A percentile compares a stretch with the other conserved stretches of the same genome.
phyloP scores from a whole-genome alignment of 2,888 invertebrate genomes.

The Tiliacea aurago region DNA sequence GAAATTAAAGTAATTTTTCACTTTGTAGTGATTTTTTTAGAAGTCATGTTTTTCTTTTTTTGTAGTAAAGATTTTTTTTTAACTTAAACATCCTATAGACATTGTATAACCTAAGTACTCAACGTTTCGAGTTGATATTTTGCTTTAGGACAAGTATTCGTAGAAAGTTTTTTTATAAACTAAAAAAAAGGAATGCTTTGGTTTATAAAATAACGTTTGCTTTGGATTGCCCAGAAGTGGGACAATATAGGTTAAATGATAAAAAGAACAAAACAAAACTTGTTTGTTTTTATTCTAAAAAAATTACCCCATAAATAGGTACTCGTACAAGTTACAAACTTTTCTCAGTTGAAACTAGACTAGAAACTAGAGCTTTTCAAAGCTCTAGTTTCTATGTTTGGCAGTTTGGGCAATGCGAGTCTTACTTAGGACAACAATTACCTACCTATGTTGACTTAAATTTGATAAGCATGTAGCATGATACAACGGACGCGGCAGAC shows the following conservation, averaged over 20 bases:
- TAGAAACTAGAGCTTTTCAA: no score
- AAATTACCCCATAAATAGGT: background rate
- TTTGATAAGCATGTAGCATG: slow-evolving; percentile 7
- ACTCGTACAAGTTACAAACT: background rate
- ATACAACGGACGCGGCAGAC: slow-evolving; percentile 14
- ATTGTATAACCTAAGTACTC: background rate
- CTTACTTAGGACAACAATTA: no score
- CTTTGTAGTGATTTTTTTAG: no score
- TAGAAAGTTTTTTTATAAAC: background rate
- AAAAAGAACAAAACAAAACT: background rate
- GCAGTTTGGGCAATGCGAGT: background rate
- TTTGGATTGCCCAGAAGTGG: background rate
- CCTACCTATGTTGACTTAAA: background rate
- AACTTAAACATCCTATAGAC: background rate
- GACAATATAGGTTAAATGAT: background rate
- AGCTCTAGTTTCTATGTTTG: background rate
- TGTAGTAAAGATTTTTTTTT: no score
- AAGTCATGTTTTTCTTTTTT: no score
- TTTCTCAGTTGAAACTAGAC: background rate
- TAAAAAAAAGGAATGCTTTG: background rate
- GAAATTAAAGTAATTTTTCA: no score
- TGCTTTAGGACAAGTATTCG: no score
- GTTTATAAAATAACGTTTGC: background rate
- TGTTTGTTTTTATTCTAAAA: background rate
- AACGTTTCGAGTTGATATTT: background rate